A percentile compares a stretch with the other conserved stretches of the same genome.
Evolutionary conservation across 2,113 vertebrate genomes (phyloP).

Genomic region (Eudyptes chrysolophus): DNA sequence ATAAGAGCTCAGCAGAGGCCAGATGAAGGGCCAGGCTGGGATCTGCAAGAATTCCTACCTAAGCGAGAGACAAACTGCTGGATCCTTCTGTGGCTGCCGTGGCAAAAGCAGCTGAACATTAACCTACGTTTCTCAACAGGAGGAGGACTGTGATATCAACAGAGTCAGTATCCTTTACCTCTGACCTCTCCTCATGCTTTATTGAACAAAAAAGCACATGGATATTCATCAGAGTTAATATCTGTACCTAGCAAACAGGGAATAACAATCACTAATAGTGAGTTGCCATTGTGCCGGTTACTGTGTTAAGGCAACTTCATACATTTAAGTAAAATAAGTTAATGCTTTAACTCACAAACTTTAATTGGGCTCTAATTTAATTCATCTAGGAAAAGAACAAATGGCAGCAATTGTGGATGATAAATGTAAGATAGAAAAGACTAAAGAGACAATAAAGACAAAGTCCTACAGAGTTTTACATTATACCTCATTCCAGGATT

Average conservation of each 20-base stretch:
- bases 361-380: neutral
- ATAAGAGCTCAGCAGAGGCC: neutral
- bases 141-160: neutral
- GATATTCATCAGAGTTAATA: neutral
- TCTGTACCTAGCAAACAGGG: neutral
- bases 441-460: neutral
- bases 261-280: neutral
- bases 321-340: neutral
- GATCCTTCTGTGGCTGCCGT: neutral
- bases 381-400: neutral
- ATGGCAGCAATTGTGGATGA: neutral
- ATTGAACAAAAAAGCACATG: neutral
- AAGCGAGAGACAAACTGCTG: neutral
- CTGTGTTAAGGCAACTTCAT: neutral
- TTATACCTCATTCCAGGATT: neutral
- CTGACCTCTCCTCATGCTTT: neutral
- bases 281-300: neutral
- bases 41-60: neutral
- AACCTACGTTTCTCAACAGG: neutral
- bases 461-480: neutral
- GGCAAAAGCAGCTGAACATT: neutral
- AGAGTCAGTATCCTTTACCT: neutral
- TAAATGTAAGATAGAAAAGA: neutral
- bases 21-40: neutral
- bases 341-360: neutral